Percentiles rank a stretch among this genome's conserved stretches.
These are phyloP conservation scores for Iphiclides podalirius DNA, from an alignment of 2,888 invertebrate species.

Conservation along the genomic window DNA sequence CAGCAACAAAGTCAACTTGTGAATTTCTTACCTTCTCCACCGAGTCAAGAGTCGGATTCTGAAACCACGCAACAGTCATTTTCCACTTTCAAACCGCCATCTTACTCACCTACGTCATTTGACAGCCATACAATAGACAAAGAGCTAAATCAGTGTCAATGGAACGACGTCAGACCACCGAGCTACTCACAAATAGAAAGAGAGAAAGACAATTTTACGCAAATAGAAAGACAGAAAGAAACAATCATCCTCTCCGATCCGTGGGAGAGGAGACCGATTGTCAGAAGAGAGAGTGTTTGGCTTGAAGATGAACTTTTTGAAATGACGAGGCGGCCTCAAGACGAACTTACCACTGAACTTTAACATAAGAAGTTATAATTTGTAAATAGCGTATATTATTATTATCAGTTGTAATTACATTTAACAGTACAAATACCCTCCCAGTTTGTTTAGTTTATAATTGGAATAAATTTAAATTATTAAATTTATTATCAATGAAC, in stretches of 20 bases:
- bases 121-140: constrained; percentile 65
- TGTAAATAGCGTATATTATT: neutral
- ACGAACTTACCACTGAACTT: constrained; percentile 93
- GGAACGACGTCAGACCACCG: constrained; percentile 78
- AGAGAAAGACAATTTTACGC: constrained; percentile 47
- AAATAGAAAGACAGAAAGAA: constrained; percentile 62
- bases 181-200: constrained; percentile 51
- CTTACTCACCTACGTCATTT: constrained; percentile 76
- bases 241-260: constrained; percentile 68
- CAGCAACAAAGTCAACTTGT: constrained; percentile 86
- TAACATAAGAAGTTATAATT: constrained; percentile 47
- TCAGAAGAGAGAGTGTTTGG: constrained; percentile 81
- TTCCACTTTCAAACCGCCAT: constrained; percentile 75
- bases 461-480: neutral
- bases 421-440: neutral
- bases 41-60: constrained; percentile 65
- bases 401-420: neutral
- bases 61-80: constrained; percentile 69
- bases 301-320: constrained; percentile 90
- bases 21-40: constrained; percentile 85
- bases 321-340: constrained; percentile 91
- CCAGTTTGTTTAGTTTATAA: neutral
- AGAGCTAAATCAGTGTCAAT: constrained; percentile 68
- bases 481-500: neutral
- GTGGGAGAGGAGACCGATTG: constrained; percentile 73